Evolutionary conservation across 1,140 invertebrate genomes (phyloP).

Genomic region (Lordiphosa stackelbergi): DNA sequence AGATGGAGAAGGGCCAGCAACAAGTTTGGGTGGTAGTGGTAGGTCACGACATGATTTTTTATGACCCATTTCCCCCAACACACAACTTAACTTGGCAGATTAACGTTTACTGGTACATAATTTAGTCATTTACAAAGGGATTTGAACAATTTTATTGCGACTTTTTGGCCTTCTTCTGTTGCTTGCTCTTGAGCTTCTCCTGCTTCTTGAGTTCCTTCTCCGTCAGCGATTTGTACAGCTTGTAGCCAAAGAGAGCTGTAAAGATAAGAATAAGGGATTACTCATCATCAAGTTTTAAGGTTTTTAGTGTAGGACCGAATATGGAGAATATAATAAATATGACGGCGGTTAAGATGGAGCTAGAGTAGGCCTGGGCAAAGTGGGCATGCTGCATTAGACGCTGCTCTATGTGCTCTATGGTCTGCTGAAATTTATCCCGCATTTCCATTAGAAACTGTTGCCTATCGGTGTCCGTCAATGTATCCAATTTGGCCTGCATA

Average conservation of each 20-base stretch:
- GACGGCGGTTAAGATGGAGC: constrained; percentile 57
- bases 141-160: constrained; percentile 44
- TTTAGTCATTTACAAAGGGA: constrained; percentile 54
- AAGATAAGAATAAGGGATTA: constrained; percentile 49
- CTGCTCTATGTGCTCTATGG: constrained; percentile 53
- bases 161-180: constrained; percentile 73
- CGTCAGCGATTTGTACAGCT: constrained; percentile 86
- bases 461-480: constrained; percentile 46
- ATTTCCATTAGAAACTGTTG: constrained; percentile 57
- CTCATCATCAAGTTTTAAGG: constrained; percentile 2
- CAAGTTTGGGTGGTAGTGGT: constrained; percentile 36
- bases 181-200: constrained; percentile 80
- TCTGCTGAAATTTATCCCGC: constrained; percentile 54
- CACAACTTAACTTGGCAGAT: neutral
- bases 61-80: too few relatives aligned
- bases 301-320: constrained; percentile 49
- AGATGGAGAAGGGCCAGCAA: constrained; percentile 31
- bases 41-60: constrained; percentile 4
- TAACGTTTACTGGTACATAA: constrained; percentile 16
- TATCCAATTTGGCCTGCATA: constrained; percentile 55
- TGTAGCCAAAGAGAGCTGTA: constrained; percentile 91
- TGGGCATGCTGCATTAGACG: constrained; percentile 55
- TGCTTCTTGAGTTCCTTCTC: constrained; percentile 85
- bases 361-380: constrained; percentile 57
- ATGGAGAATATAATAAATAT: constrained; percentile 64